phyloP scores from a whole-genome alignment of 2,797 vertebrate genomes.

The Geotrypetes seraphini region DNA sequence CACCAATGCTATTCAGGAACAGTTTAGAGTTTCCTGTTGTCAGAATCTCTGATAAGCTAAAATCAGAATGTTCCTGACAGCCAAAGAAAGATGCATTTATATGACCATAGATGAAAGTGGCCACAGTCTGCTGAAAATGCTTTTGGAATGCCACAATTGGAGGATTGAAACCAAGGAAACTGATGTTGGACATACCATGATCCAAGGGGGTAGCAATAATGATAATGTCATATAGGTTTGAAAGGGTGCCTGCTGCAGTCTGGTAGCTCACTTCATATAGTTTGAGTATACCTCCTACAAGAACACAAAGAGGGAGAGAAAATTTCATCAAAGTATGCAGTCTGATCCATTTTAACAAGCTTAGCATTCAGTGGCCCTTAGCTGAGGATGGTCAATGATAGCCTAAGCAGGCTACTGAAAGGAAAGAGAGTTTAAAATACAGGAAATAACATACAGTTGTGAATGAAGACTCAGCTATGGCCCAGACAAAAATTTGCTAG shows the following conservation, averaged over 20 bases:
- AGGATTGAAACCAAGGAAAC: slow-evolving; percentile 72
- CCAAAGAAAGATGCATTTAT: slow-evolving; percentile 78
- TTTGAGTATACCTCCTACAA: slow-evolving; percentile 45
- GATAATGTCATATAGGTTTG: slow-evolving; percentile 74
- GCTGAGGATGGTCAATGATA: too few relatives aligned
- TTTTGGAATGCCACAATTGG: slow-evolving; percentile 58
- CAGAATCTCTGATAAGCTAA: slow-evolving; percentile 52
- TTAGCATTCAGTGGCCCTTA: too few relatives aligned
- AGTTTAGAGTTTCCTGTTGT: slow-evolving; percentile 60
- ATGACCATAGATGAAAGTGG: slow-evolving; percentile 73
- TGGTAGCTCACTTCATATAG: slow-evolving; percentile 72
- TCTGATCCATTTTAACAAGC: too few relatives aligned
- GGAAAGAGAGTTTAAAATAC: too few relatives aligned
- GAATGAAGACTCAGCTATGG: too few relatives aligned
- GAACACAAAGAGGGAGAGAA: background rate
- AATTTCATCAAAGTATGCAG: background rate
- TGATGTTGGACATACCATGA: slow-evolving; percentile 63
- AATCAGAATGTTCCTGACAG: slow-evolving; percentile 24
- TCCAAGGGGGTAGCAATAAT: slow-evolving; percentile 75
- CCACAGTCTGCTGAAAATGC: slow-evolving; percentile 60
- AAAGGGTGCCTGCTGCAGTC: slow-evolving; percentile 47
- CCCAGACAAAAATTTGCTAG: too few relatives aligned
- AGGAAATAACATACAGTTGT: too few relatives aligned
- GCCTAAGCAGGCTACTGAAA: too few relatives aligned
- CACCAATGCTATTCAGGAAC: slow-evolving; percentile 56